Evolutionary conservation across 1,140 invertebrate genomes (phyloP).

Genomic region (Musca domestica): DNA sequence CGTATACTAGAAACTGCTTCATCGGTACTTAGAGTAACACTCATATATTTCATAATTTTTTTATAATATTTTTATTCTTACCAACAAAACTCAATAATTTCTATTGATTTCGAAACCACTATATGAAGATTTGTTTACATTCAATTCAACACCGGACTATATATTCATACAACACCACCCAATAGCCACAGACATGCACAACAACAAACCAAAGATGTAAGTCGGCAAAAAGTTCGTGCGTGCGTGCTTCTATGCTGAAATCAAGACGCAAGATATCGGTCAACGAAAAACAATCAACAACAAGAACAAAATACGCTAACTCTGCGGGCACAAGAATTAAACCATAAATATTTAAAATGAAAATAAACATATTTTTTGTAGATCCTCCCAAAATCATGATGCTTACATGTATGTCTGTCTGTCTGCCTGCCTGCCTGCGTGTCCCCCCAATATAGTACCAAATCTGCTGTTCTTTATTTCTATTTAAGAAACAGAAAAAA

Average conservation of each 20-base stretch:
- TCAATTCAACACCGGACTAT: too few species aligned
- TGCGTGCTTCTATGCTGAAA: neutral
- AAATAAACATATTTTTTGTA: neutral
- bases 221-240: neutral
- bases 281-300: neutral
- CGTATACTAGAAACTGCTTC: too few species aligned
- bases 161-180: neutral
- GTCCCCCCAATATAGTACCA: too few species aligned
- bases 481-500: neutral
- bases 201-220: neutral
- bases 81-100: too few species aligned
- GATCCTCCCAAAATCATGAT: neutral
- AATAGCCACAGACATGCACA: neutral
- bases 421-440: too few species aligned
- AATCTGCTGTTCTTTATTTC: too few species aligned
- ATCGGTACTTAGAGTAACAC: too few species aligned
- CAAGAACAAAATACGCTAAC: neutral
- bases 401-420: too few species aligned
- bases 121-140: too few species aligned
- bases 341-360: conserved; percentile 5
- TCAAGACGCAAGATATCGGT: neutral
- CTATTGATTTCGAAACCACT: too few species aligned
- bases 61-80: too few species aligned
- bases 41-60: too few species aligned
- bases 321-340: neutral